These are phyloP conservation scores for Trissolcus brochymenae DNA, from an alignment of 2,888 invertebrate species.

Conservation along the genomic window DNA sequence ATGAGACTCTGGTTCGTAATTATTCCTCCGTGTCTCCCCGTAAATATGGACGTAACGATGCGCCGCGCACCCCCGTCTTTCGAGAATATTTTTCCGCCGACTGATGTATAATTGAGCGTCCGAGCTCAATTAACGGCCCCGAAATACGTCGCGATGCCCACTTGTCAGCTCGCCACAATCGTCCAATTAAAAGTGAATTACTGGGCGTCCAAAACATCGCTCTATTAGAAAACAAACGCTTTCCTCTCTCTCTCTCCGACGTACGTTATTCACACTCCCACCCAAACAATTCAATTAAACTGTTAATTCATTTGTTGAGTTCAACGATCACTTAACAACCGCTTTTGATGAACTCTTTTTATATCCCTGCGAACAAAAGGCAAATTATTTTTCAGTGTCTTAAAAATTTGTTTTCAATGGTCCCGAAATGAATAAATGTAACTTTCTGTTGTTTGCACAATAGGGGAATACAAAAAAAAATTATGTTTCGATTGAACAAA, in stretches of 20 bases:
- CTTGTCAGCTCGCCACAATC: constrained; percentile 52
- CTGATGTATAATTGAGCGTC: constrained; percentile 44
- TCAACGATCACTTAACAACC: no score
- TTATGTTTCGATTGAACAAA: constrained; percentile 16
- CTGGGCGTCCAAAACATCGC: constrained; percentile 39
- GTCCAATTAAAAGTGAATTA: constrained; percentile 58
- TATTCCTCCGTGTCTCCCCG: constrained; percentile 59
- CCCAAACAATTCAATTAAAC: constrained; percentile 30
- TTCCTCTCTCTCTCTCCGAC: constrained; percentile 2
- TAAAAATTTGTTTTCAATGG: no score
- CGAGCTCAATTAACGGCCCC: constrained; percentile 46
- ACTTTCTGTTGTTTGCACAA: not conserved
- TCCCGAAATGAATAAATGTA: not conserved
- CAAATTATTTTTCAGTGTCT: no score
- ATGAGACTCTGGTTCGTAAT: constrained; percentile 62
- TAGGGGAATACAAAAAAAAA: not conserved
- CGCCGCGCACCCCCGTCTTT: constrained; percentile 39
- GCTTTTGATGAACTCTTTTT: no score
- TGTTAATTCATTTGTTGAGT: constrained; percentile 42
- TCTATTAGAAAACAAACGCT: constrained; percentile 44
- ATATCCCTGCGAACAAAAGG: no score
- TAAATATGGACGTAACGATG: constrained; percentile 55
- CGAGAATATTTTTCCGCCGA: constrained; percentile 48
- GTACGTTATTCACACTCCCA: constrained; percentile 18
- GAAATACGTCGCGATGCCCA: constrained; percentile 37